These are phyloP conservation scores for Amphipoea lucens DNA, from an alignment of 2,888 invertebrate species.

Conservation along the genomic window DNA sequence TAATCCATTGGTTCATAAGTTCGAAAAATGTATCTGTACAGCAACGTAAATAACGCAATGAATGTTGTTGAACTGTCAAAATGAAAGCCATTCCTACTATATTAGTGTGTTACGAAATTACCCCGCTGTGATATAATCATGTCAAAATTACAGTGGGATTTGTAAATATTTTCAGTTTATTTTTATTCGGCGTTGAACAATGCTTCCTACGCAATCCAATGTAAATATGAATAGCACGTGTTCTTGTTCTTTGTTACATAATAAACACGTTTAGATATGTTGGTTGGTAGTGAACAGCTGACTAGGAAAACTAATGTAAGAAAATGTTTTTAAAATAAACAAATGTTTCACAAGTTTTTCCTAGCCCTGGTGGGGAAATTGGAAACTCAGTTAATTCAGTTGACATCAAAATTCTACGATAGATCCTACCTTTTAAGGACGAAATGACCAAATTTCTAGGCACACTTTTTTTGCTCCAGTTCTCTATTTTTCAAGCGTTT, in stretches of 20 bases:
- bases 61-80: no score
- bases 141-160: background rate
- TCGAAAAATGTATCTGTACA: no score
- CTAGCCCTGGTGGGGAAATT: background rate
- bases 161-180: slow-evolving; percentile 23
- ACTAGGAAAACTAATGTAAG: no score
- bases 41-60: no score
- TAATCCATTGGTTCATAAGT: no score
- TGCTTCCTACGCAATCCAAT: slow-evolving; percentile 17
- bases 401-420: background rate
- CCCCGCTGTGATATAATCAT: background rate
- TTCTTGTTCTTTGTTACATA: slow-evolving; percentile 19
- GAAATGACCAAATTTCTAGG: background rate
- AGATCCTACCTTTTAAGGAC: background rate
- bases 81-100: no score
- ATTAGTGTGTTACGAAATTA: no score
- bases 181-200: slow-evolving; percentile 13
- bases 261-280: background rate
- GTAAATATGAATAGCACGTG: slow-evolving; percentile 32
- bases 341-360: background rate
- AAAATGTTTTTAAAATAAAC: slow-evolving; percentile 7
- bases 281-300: background rate
- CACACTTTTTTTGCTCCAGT: background rate
- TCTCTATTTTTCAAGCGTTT: background rate
- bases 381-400: background rate